Evolutionary conservation across 2,797 vertebrate genomes (phyloP).

Genomic region (Myripristis murdjan): DNA sequence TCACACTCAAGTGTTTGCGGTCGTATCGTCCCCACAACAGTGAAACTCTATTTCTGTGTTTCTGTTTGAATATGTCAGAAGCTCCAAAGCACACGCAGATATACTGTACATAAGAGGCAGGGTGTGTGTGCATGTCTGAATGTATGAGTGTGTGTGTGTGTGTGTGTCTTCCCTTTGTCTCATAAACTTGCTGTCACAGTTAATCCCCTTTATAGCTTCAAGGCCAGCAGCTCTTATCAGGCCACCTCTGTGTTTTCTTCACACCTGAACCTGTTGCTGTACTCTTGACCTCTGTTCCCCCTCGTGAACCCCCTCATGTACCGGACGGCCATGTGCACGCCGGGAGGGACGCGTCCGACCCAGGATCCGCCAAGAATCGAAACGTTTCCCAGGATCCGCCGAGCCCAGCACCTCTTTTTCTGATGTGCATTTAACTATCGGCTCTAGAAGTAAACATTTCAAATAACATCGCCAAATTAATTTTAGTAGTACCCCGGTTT

Average conservation of each 20-base stretch:
- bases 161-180: conserved; percentile 13
- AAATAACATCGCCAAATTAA: no score
- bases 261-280: conserved; percentile 20
- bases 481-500: no score
- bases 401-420: no score
- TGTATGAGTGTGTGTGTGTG: conserved; percentile 5
- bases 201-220: conserved; percentile 50
- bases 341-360: no score
- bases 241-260: not conserved
- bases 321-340: no score
- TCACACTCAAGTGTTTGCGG: conserved; percentile 15
- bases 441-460: no score
- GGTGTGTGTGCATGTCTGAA: conserved; percentile 12
- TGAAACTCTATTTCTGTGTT: not conserved
- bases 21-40: not conserved
- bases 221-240: conserved; percentile 55
- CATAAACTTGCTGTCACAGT: conserved; percentile 40
- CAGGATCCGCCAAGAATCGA: no score
- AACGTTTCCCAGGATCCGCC: no score
- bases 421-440: no score
- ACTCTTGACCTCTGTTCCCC: conserved; percentile 21
- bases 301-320: not conserved
- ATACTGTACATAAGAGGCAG: conserved; percentile 4
- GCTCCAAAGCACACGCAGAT: not conserved
- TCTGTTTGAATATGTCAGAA: conserved; percentile 17